Conservation (phyloP, 2,797 vertebrate genomes). For the Chiroxiphia lanceolata region DNA sequence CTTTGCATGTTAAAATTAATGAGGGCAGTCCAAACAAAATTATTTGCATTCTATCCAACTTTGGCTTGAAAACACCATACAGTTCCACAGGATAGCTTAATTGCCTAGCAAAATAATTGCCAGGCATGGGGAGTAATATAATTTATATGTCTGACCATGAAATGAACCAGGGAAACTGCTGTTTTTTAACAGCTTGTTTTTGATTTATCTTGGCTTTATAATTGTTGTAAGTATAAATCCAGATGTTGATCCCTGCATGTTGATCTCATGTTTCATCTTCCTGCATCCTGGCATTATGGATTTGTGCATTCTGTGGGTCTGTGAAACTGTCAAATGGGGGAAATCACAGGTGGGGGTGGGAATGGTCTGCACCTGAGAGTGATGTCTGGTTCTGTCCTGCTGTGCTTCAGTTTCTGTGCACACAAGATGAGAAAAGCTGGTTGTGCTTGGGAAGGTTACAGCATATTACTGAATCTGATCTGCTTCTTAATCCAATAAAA, state of each 20-base stretch:
- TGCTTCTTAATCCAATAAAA: background rate
- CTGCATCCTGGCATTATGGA: background rate
- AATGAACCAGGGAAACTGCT: constrained; percentile 1
- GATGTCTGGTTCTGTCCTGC: background rate
- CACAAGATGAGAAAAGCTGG: background rate
- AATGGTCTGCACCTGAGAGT: fast-evolving
- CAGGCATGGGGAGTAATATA: background rate
- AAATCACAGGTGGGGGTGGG: background rate
- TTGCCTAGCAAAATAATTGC: constrained; percentile 12
- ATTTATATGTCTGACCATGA: constrained; percentile 35
- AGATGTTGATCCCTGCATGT: background rate
- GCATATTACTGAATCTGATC: background rate
- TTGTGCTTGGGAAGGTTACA: background rate
- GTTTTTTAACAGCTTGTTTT: background rate
- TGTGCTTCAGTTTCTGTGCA: background rate
- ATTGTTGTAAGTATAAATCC: background rate
- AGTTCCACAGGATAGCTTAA: constrained; percentile 30
- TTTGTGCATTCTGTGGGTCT: background rate
- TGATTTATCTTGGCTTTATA: background rate
- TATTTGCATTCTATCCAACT: constrained; percentile 50
- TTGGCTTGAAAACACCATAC: constrained; percentile 11
- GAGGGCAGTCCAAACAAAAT: constrained; percentile 60
- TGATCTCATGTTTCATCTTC: background rate
- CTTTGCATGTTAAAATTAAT: constrained; percentile 64
- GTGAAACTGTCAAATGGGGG: fast-evolving